A percentile compares a stretch with the other conserved stretches of the same genome.
These are phyloP conservation scores for Pangasius djambal DNA, from an alignment of 2,797 vertebrate species.

Conservation along the genomic window DNA sequence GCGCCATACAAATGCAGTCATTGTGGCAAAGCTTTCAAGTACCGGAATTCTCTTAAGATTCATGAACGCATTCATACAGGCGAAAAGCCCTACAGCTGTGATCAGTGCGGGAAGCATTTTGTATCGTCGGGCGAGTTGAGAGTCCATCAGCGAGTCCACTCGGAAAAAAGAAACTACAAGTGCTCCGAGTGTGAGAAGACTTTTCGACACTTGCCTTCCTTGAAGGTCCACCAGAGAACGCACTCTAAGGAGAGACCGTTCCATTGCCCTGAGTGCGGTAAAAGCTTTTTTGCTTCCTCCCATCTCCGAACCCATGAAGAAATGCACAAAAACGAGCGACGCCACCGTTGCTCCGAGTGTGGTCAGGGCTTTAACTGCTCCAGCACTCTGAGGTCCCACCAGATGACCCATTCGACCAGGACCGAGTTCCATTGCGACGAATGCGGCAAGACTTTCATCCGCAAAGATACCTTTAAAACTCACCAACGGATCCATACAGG, in stretches of 20 bases:
- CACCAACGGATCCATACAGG: conserved; percentile 49
- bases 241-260: background rate
- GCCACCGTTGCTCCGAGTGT: conserved; percentile 26
- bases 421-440: conserved; percentile 17
- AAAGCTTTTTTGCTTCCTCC: conserved; percentile 5
- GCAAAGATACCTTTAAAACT: conserved; percentile 49
- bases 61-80: conserved; percentile 41
- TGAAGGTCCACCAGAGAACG: conserved; percentile 2
- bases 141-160: background rate
- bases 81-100: conserved; percentile 45
- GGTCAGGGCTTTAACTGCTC: conserved; percentile 31
- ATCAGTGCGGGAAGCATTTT: background rate
- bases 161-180: background rate
- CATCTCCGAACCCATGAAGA: background rate
- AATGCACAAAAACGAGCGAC: conserved; percentile 24
- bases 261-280: conserved; percentile 28
- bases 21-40: conserved; percentile 43
- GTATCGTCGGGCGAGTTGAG: background rate
- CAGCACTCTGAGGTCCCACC: conserved; percentile 35
- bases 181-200: background rate
- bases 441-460: conserved; percentile 52
- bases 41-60: conserved; percentile 11
- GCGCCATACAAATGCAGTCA: conserved; percentile 37
- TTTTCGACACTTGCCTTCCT: background rate
- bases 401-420: conserved; percentile 29